These are phyloP conservation scores for Oreochromis tanganicae DNA, from an alignment of 2,113 vertebrate species.

Conservation along the genomic window DNA sequence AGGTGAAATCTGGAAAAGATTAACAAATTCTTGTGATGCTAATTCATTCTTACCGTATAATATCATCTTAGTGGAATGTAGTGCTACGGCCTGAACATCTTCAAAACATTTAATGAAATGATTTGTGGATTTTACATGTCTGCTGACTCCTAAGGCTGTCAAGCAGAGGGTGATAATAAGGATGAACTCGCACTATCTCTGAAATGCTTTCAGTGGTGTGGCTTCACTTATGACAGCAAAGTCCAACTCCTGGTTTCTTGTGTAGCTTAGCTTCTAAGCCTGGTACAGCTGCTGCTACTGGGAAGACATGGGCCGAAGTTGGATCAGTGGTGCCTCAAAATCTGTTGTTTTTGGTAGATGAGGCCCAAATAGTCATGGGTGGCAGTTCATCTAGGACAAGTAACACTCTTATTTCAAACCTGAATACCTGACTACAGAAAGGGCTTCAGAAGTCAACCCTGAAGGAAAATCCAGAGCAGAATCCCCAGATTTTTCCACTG, in stretches of 20 bases:
- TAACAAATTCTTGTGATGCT: conserved; percentile 47
- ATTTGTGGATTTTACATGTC: conserved; percentile 38
- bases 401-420: neutral
- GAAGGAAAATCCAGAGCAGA: neutral
- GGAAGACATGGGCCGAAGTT: fast-evolving
- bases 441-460: neutral
- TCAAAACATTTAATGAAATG: conserved; percentile 17
- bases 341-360: neutral
- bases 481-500: no score
- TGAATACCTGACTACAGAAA: no score
- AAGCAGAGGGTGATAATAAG: neutral
- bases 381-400: no score
- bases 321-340: neutral
- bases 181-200: neutral
- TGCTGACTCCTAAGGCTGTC: neutral
- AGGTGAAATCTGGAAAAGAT: conserved; percentile 34
- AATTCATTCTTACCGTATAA: conserved; percentile 28
- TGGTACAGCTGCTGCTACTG: neutral
- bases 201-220: neutral
- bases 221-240: neutral
- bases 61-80: neutral
- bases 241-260: neutral
- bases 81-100: neutral
- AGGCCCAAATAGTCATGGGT: neutral
- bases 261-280: neutral